phyloP scores from a whole-genome alignment of 2,888 invertebrate genomes.

The Sesamia inferens region DNA sequence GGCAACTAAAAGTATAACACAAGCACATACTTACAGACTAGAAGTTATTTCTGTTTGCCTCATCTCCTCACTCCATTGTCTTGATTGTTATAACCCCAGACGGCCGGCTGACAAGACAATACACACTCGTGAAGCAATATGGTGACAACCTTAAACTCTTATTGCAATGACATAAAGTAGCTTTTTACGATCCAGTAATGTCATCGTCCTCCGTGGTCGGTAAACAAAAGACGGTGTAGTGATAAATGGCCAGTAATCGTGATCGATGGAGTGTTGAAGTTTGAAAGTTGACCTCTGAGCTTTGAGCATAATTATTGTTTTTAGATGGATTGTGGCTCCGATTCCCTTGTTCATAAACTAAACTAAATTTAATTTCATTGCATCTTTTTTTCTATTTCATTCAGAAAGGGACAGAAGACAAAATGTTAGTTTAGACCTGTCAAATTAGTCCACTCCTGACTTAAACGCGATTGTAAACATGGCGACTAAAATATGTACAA shows the following conservation, averaged over 20 bases:
- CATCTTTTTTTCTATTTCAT: too few relatives aligned
- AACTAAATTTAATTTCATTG: too few relatives aligned
- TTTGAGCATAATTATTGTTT: constrained; percentile 33
- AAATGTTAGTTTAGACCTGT: too few relatives aligned
- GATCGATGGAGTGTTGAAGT: constrained; percentile 49
- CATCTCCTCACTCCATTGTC: constrained; percentile 57
- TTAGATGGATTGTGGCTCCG: neutral
- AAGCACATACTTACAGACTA: constrained; percentile 34
- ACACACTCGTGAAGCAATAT: constrained; percentile 67
- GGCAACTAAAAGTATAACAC: constrained; percentile 19
- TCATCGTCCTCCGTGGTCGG: constrained; percentile 59
- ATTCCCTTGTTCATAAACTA: too few relatives aligned
- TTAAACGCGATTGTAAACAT: too few relatives aligned
- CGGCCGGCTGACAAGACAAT: constrained; percentile 62
- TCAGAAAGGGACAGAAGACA: too few relatives aligned
- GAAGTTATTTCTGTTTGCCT: constrained; percentile 57
- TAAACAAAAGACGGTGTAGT: constrained; percentile 64
- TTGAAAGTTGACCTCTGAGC: constrained; percentile 52
- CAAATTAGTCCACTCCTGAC: too few relatives aligned
- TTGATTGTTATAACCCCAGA: constrained; percentile 54
- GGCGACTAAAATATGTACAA: too few relatives aligned
- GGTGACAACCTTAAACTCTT: constrained; percentile 64
- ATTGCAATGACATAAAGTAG: constrained; percentile 67
- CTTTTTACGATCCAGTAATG: constrained; percentile 60
- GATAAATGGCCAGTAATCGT: constrained; percentile 69